Base-by-base conservation (phyloP, 2,113 vertebrate species). In the Numenius arquata region DNA sequence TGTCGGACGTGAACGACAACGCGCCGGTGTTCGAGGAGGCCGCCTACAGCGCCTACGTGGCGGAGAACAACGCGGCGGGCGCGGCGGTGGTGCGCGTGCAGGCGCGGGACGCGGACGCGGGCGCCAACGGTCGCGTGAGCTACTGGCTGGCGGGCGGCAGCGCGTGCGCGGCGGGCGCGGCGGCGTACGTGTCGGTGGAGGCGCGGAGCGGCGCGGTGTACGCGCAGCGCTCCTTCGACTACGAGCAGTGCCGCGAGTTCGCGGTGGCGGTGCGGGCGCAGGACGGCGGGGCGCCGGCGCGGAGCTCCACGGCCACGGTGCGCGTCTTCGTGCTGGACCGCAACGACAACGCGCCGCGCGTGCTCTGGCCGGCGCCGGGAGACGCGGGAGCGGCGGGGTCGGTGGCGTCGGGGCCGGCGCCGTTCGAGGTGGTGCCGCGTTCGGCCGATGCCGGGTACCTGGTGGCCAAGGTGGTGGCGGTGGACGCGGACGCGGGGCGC, bases 261-360 rank as follows among this genome's bases (percentile, higher is more conserved):
- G 73, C 95, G 6, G 38, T 98, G 56, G 80, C 76, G 65, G 96
- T 98, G 47, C 94, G 66, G 22, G 98, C 98, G 2, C 93, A 93
- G 12, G 98, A 98, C 75, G 96, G 94, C 3, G 98, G 98, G 15
- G 15, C 34, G 58, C 90, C 90, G 45, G 27, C 34, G 17, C 58
- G 36, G 32, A 88, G 85, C 43, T 71, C 78, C 4, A 88, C 71
- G 23, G 90, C 71, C 62, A 62, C 78, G 72, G 52, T 84, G 73
- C 23, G 89, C 14, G 83, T 98, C 25, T 92, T 89, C 81, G 85
- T 98, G 81, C 63, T 97, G 63, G 98, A 98, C 88, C 90, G 96
- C 65, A 98, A 98, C 91, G 98, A 98, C 87, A 98, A 98, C 55
- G 88, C 85, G 23, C 98, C 98, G 6, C 36, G 83, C 32, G 78